A percentile compares a stretch with the other conserved stretches of the same genome.
Evolutionary conservation across 37 sponge, comb jelly and placozoan genomes (phyloP).

Genomic region (Sycon ciliatum): DNA sequence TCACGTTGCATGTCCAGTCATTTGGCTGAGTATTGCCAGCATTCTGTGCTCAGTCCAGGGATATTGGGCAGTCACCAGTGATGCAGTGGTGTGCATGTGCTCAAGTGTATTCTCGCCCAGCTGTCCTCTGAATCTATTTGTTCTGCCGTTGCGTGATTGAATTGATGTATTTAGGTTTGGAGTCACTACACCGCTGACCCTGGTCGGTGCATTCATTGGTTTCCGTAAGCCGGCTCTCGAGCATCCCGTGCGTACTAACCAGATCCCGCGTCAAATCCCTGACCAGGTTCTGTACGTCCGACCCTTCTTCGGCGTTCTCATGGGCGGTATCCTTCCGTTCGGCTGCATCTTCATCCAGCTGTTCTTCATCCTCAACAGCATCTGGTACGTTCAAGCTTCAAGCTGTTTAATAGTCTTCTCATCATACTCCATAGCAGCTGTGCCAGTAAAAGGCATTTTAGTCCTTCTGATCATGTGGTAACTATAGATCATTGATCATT

Average conservation of each 20-base stretch:
- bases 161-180: conserved; percentile 56
- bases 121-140: too few relatives aligned
- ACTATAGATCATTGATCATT: background rate
- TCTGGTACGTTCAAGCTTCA: conserved; percentile 62
- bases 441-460: too few relatives aligned
- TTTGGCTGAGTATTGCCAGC: too few relatives aligned
- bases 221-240: conserved; percentile 59
- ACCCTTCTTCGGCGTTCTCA: conserved; percentile 62
- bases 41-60: too few relatives aligned
- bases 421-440: too few relatives aligned
- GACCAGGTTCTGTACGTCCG: conserved; percentile 62
- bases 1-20: too few relatives aligned
- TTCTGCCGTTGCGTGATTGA: too few relatives aligned
- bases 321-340: conserved; percentile 96
- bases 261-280: conserved; percentile 96
- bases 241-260: conserved; percentile 82
- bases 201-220: conserved; percentile 91
- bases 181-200: conserved; percentile 87
- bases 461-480: too few relatives aligned
- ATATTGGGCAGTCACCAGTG: too few relatives aligned
- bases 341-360: conserved; percentile 97
- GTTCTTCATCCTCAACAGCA: conserved; percentile 93
- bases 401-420: conserved; percentile 13
- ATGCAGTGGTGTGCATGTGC: background rate
- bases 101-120: background rate